Base-by-base conservation (phyloP, 2,113 vertebrate genomes). In the Sinocyclocheilus anshuiensis region DNA sequence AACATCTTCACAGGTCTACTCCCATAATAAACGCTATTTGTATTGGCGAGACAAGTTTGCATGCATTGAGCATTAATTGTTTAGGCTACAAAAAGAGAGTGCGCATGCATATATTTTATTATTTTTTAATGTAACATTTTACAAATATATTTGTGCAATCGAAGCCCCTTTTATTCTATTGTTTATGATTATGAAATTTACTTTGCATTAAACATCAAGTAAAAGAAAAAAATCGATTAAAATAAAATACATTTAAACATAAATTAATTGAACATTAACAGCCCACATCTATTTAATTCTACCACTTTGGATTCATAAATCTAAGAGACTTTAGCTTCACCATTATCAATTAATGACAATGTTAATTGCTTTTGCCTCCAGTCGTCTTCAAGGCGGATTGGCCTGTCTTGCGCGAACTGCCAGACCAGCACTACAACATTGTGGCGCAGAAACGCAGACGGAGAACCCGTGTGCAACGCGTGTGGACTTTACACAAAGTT, bases 401-500 rank as follows among this genome's bases (percentile, higher is more conserved):
- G 98, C 63, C 91, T 99, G 90, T 98, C 97, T 79, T 99, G 98
- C 92, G 98, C 98, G 59, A 99, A 99, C 89, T 99, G 98, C 92
- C 98, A 99, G 88, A 99, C 98, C 81, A 97, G 97, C 75, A 99
- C 98, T 57, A 99, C 98, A 81, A 99, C 98, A 36, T 89, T 99
- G 91, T 99, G 98, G 98, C 97, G 98, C 91, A 96, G 98, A 86
- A 99, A 99, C 1, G 97, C 98, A 0, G 98, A 99, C 90, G 98
- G 98, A 0, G 98, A 99, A 89, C 98, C 98, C 0, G 98, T 99
- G 92, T 99, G 98, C 91, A 99, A 99, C 1, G 98, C 98, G 1
- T 99, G 98, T 0, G 98, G 98, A 22, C 97, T 99, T 87, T 99
- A 99, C 94, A 99, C 99, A 87, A 99, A 99, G 91, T 92, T 99